phyloP scores from a whole-genome alignment of 2,797 vertebrate species.

The Limosa lapponica region DNA sequence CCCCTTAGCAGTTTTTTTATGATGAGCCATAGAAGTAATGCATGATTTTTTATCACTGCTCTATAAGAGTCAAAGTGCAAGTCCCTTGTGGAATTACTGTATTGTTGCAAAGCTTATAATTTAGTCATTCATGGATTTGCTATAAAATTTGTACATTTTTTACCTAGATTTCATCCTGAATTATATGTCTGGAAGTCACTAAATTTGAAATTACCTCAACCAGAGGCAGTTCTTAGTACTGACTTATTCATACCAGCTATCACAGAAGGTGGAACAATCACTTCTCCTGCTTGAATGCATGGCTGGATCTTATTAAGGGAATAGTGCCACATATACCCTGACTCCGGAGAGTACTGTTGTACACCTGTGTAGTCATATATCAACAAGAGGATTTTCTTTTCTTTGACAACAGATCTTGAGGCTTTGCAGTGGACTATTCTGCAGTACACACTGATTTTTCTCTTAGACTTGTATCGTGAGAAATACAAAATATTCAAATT shows the following conservation, averaged over 20 bases:
- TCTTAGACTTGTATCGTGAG: not conserved
- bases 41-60: not conserved
- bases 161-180: slow-evolving; percentile 9
- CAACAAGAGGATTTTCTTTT: not conserved
- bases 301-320: slow-evolving; percentile 6
- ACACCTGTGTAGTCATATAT: not conserved
- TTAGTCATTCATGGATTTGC: slow-evolving; percentile 23
- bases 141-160: not conserved
- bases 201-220: slow-evolving; percentile 45
- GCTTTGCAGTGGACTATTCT: not conserved
- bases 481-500: not conserved
- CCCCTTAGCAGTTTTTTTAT: not conserved
- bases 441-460: not conserved
- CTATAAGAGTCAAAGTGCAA: not conserved
- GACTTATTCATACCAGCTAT: slow-evolving; percentile 34
- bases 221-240: not conserved
- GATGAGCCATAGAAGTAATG: not conserved
- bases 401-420: not conserved
- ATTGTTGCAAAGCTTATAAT: not conserved
- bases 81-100: not conserved
- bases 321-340: not conserved
- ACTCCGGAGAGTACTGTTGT: not conserved
- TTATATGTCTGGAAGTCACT: slow-evolving; percentile 23
- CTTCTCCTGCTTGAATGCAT: slow-evolving; percentile 5
- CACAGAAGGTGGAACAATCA: not conserved